Evolutionary conservation across 2,797 vertebrate genomes (phyloP).

Genomic region (Pipistrellus nathusii): DNA sequence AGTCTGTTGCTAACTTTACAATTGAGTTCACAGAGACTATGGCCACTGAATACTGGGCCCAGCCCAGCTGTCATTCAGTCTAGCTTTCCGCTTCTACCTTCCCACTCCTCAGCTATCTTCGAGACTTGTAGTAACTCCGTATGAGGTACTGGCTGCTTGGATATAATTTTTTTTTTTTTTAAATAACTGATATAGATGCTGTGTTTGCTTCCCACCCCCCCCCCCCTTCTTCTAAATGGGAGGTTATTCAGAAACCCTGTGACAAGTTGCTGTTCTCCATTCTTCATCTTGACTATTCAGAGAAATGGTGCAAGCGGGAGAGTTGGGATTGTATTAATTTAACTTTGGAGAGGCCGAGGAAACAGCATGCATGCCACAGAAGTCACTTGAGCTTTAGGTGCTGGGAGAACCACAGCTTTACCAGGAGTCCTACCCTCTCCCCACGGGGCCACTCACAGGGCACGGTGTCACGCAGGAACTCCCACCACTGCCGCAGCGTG

Average conservation of each 20-base stretch:
- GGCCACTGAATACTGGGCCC: not conserved
- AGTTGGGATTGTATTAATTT: not conserved
- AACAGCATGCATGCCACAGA: not conserved
- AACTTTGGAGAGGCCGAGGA: not conserved
- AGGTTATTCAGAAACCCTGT: not conserved
- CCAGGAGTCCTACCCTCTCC: not conserved
- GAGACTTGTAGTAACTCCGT: not conserved
- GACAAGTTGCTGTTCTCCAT: not conserved
- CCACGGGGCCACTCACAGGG: conserved; percentile 71
- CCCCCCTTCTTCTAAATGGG: not conserved
- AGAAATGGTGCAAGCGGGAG: not conserved
- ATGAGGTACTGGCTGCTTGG: not conserved
- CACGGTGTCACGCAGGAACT: conserved; percentile 73
- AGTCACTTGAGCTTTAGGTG: not conserved
- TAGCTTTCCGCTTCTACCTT: not conserved
- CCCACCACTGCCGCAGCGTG: conserved; percentile 83
- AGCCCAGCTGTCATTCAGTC: not conserved
- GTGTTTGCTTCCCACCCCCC: not conserved
- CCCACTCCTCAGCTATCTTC: not conserved
- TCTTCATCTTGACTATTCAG: not conserved
- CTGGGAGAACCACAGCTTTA: not conserved
- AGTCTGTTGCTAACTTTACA: not conserved
- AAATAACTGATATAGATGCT: not conserved
- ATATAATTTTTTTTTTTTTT: not conserved
- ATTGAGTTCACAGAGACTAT: not conserved